phyloP scores from a whole-genome alignment of 2,113 vertebrate genomes.

The Oplegnathus fasciatus region DNA sequence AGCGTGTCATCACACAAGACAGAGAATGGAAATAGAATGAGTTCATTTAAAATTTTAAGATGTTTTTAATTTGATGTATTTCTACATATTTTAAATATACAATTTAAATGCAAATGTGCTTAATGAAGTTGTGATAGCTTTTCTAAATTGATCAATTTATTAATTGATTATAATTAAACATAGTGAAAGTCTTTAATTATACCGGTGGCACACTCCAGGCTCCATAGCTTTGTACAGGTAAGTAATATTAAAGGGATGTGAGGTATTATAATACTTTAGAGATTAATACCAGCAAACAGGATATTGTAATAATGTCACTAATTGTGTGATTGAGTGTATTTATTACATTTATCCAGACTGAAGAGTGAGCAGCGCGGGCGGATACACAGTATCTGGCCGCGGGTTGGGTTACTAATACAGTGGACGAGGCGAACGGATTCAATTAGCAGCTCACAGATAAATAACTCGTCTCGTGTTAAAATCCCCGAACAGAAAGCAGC shows the following conservation, averaged over 20 bases:
- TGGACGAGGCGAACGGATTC: neutral
- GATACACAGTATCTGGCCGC: constrained; percentile 2
- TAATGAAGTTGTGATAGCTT: neutral
- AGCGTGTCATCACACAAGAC: no score
- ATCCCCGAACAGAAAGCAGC: neutral
- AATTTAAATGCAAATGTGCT: neutral
- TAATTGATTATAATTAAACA: neutral
- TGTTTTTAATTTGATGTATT: neutral
- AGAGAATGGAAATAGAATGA: no score
- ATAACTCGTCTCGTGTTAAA: neutral
- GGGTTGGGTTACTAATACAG: neutral
- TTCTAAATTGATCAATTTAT: neutral
- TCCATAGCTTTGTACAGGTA: neutral
- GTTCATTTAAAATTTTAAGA: neutral
- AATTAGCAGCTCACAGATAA: constrained; percentile 39
- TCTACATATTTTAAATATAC: neutral
- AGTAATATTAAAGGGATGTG: neutral
- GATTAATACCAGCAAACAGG: neutral
- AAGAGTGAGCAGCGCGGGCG: constrained; percentile 7
- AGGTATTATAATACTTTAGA: neutral
- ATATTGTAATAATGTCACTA: neutral
- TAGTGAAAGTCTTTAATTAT: neutral
- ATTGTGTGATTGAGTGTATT: neutral
- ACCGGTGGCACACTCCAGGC: neutral
- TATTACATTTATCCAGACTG: neutral